These are phyloP conservation scores for Mongoloraphidia duomilia DNA, from an alignment of 2,888 invertebrate genomes.

Conservation along the genomic window DNA sequence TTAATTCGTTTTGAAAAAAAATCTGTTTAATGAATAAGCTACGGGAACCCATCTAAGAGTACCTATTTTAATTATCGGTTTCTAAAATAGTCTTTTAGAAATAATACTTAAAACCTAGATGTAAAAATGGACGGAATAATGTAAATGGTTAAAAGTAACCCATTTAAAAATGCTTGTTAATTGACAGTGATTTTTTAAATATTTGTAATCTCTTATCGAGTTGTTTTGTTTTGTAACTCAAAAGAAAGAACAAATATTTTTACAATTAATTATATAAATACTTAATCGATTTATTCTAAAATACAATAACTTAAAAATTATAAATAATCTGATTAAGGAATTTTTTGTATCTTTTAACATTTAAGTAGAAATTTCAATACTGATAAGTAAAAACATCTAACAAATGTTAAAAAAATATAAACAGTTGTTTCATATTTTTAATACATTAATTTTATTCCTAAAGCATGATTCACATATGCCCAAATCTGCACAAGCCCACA, in stretches of 20 bases:
- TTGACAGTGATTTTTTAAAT: background rate
- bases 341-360: background rate
- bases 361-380: background rate
- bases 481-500: too few species aligned
- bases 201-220: background rate
- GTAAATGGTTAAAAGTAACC: too few species aligned
- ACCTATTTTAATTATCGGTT: too few species aligned
- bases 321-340: background rate
- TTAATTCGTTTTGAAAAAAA: too few species aligned
- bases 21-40: too few species aligned
- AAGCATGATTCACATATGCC: too few species aligned
- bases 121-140: too few species aligned
- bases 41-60: too few species aligned
- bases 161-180: too few species aligned
- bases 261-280: too few species aligned
- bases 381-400: background rate
- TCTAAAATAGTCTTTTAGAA: too few species aligned
- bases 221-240: background rate
- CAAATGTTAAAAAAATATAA: background rate
- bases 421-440: background rate
- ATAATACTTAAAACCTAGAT: too few species aligned
- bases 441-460: background rate
- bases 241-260: background rate
- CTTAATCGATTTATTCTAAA: background rate
- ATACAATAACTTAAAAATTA: background rate